A percentile compares a stretch with the other conserved stretches of the same genome.
Conservation (phyloP, 2,113 vertebrate genomes). For the Oxygymnocypris stewartii region DNA sequence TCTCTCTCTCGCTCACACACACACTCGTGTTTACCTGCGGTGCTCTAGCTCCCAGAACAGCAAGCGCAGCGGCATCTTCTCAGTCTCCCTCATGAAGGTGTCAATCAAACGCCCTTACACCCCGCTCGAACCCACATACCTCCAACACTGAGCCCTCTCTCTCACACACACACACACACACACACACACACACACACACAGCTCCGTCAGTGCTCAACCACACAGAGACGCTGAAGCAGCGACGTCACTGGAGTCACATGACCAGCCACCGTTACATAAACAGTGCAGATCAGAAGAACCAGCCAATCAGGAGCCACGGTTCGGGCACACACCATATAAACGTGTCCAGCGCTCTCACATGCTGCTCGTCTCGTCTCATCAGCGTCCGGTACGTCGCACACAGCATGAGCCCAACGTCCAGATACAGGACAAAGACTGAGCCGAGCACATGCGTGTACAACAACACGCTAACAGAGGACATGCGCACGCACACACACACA, state of each 20-base stretch:
- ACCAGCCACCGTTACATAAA: slow-evolving; percentile 67
- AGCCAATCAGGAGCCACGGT: slow-evolving; percentile 67
- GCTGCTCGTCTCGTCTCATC: background rate
- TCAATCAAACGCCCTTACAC: slow-evolving; percentile 5
- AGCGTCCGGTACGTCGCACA: background rate
- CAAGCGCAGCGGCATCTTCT: slow-evolving; percentile 65
- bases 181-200: background rate
- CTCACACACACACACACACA: slow-evolving; percentile 34
- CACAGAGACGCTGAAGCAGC: slow-evolving; percentile 29
- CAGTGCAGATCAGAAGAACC: slow-evolving; percentile 61
- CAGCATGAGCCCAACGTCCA: background rate
- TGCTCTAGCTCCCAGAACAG: slow-evolving; percentile 75
- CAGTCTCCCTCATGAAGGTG: slow-evolving; percentile 65
- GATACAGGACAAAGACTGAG: background rate
- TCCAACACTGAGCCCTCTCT: background rate
- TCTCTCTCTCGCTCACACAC: too few species aligned
- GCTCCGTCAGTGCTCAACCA: background rate
- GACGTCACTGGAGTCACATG: slow-evolving; percentile 64
- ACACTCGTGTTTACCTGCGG: slow-evolving; percentile 58
- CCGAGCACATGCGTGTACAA: background rate
- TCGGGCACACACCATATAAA: slow-evolving; percentile 62
- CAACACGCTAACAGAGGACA: background rate
- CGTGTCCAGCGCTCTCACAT: background rate
- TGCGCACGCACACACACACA: background rate
- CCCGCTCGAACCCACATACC: background rate